Evolutionary conservation across 92 coral and sea anemone species (phyloP).

Genomic region (Desmophyllum pertusum): DNA sequence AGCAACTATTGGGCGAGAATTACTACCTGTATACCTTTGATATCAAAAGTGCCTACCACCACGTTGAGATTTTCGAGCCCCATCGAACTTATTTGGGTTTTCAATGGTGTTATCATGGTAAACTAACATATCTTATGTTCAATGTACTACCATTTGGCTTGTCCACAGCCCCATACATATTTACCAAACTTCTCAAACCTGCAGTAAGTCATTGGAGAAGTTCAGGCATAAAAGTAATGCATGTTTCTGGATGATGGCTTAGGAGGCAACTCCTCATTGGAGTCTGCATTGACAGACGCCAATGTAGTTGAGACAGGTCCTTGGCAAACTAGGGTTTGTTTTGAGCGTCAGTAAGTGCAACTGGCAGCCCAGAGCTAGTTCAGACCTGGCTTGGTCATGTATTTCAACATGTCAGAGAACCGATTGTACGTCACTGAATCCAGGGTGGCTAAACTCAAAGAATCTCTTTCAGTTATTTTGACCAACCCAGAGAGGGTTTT

Average conservation of each 20-base stretch:
- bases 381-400: not conserved
- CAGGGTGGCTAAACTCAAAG: conserved; percentile 41
- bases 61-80: too few species aligned
- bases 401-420: not conserved
- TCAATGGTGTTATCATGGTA: too few species aligned
- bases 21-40: too few species aligned
- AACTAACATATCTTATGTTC: too few species aligned
- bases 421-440: conserved; percentile 35
- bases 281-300: not conserved
- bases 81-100: too few species aligned
- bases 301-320: too few species aligned
- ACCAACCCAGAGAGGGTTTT: conserved; percentile 42
- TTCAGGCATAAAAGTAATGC: not conserved
- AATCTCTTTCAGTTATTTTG: conserved; percentile 2
- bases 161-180: too few species aligned
- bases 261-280: not conserved
- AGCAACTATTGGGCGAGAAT: too few species aligned
- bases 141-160: too few species aligned
- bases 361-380: not conserved
- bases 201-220: conserved; percentile 9
- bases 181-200: too few species aligned
- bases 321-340: too few species aligned
- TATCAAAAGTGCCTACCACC: too few species aligned
- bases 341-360: not conserved
- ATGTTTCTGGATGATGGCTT: not conserved